phyloP scores from a whole-genome alignment of 1,140 invertebrate species.

The Andrena cerasifolii region DNA sequence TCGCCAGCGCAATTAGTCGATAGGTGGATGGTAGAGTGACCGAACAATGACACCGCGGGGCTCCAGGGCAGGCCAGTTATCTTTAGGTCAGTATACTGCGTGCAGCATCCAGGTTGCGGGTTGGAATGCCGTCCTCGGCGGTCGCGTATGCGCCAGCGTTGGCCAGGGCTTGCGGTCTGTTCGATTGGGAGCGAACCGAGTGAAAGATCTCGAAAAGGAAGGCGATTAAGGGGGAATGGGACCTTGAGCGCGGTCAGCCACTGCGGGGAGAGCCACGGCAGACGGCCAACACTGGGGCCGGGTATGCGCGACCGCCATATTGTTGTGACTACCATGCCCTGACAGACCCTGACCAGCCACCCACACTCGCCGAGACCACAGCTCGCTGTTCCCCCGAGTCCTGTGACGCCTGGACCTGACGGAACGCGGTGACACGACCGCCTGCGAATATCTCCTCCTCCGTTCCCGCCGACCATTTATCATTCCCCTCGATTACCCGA shows the following conservation, averaged over 20 bases:
- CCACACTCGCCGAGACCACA: slow-evolving; percentile 38
- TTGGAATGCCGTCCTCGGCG: slow-evolving; percentile 70
- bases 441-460: not conserved
- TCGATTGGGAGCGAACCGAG: slow-evolving; percentile 74
- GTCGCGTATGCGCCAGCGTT: slow-evolving; percentile 34
- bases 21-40: not conserved
- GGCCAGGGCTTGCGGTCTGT: slow-evolving; percentile 65
- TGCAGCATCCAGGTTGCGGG: slow-evolving; percentile 49
- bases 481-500: slow-evolving; percentile 3
- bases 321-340: slow-evolving; percentile 69
- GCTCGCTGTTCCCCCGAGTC: slow-evolving; percentile 1
- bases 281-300: slow-evolving; percentile 26
- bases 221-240: slow-evolving; percentile 72
- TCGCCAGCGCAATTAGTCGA: not conserved
- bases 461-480: not conserved
- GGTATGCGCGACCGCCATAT: slow-evolving; percentile 66
- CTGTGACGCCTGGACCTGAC: not conserved
- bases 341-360: slow-evolving; percentile 47
- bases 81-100: slow-evolving; percentile 76
- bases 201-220: slow-evolving; percentile 77
- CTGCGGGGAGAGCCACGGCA: slow-evolving; percentile 62
- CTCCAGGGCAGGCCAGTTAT: slow-evolving; percentile 62
- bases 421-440: slow-evolving; percentile 35
- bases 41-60: slow-evolving; percentile 6
- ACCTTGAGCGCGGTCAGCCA: slow-evolving; percentile 80